Conservation (phyloP, 2,888 invertebrate species). For the Oxystoma pomonae region DNA sequence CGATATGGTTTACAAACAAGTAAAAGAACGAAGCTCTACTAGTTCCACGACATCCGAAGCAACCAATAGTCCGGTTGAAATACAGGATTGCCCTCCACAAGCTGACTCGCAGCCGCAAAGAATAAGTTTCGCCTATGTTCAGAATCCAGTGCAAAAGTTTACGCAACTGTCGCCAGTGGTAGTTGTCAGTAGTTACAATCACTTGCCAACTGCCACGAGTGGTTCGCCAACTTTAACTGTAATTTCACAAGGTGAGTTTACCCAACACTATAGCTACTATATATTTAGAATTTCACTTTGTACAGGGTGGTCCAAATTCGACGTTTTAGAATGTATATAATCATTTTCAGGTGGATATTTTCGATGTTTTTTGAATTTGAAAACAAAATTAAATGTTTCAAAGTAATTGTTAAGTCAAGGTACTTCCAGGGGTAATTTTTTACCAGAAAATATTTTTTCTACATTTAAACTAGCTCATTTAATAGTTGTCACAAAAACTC, state of each 20-base stretch:
- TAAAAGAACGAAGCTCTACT: conserved; percentile 70
- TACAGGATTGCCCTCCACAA: conserved; percentile 28
- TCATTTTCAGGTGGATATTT: too few species aligned
- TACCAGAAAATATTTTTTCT: too few species aligned
- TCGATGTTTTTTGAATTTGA: too few species aligned
- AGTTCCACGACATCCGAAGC: conserved; percentile 34
- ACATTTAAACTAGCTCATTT: too few species aligned
- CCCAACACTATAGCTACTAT: too few species aligned
- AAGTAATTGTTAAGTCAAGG: too few species aligned
- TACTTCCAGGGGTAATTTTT: too few species aligned
- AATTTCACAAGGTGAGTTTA: conserved; percentile 49
- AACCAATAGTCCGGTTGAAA: conserved; percentile 32
- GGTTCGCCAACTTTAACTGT: conserved; percentile 56
- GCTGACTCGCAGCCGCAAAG: conserved; percentile 43
- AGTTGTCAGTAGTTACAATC: conserved; percentile 55
- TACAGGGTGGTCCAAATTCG: too few species aligned
- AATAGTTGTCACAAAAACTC: too few species aligned
- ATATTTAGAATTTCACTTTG: too few species aligned
- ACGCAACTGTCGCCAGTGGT: conserved; percentile 51
- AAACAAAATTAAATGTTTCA: too few species aligned
- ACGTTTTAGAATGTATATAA: too few species aligned
- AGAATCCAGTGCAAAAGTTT: conserved; percentile 49
- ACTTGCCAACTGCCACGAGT: conserved; percentile 43
- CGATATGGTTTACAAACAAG: conserved; percentile 76
- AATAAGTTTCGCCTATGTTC: conserved; percentile 53